Conservation (phyloP, 1,140 invertebrate genomes). For the Bombus huntii region DNA sequence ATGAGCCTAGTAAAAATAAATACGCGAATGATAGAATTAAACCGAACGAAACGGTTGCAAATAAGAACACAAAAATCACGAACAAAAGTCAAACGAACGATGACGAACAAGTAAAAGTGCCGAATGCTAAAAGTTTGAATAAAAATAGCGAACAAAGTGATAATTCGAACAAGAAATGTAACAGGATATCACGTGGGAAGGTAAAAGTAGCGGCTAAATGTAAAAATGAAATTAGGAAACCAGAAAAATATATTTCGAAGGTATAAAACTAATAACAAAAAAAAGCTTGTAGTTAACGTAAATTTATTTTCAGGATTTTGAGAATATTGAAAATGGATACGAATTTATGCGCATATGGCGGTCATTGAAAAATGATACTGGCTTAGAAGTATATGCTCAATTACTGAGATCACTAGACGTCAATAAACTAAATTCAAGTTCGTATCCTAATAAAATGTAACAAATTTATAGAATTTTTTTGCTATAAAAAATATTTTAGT, state of each 20-base stretch:
- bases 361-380: slow-evolving; percentile 58
- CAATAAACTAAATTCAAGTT: slow-evolving; percentile 67
- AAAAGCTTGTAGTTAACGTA: neutral
- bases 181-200: neutral
- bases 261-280: slow-evolving; percentile 11
- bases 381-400: slow-evolving; percentile 63
- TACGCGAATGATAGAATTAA: neutral
- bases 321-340: slow-evolving; percentile 59
- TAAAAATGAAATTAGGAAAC: slow-evolving; percentile 23
- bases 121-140: neutral
- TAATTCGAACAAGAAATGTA: neutral
- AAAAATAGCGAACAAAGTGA: slow-evolving; percentile 9
- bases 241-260: slow-evolving; percentile 24
- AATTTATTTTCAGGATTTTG: slow-evolving; percentile 45
- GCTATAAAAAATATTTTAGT: slow-evolving; percentile 51
- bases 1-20: slow-evolving; percentile 22
- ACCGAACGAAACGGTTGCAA: neutral
- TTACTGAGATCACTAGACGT: slow-evolving; percentile 63
- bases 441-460: neutral
- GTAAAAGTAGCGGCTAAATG: slow-evolving; percentile 3
- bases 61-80: neutral
- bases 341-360: slow-evolving; percentile 69
- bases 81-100: neutral
- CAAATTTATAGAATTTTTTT: neutral
- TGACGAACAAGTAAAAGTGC: neutral